A percentile compares a stretch with the other conserved stretches of the same genome.
phyloP scores from a whole-genome alignment of 2,888 invertebrate genomes.

The Odontocolon sp. region DNA sequence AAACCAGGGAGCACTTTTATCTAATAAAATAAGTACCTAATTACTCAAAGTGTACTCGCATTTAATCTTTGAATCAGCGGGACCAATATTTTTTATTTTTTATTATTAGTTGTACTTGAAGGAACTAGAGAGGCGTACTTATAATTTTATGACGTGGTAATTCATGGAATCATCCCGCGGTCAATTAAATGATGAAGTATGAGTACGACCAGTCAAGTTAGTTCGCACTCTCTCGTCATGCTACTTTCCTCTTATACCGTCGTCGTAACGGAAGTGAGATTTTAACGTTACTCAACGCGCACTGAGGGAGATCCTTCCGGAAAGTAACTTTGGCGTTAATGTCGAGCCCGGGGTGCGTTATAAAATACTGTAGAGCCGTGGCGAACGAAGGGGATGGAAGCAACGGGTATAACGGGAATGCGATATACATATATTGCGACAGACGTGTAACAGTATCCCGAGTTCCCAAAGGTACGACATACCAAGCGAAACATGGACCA shows the following conservation, averaged over 20 bases:
- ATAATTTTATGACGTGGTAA: slow-evolving; percentile 45
- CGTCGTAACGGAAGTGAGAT: slow-evolving; percentile 49
- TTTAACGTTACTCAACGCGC: slow-evolving; percentile 43
- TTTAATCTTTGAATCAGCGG: slow-evolving; percentile 5
- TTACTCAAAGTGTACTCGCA: slow-evolving; percentile 21
- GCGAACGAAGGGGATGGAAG: slow-evolving; percentile 31
- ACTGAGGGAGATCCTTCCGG: slow-evolving; percentile 27
- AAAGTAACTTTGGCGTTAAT: slow-evolving; percentile 62
- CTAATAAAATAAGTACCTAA: slow-evolving; percentile 32
- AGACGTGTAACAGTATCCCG: not conserved
- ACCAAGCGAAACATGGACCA: not conserved
- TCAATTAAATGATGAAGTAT: slow-evolving; percentile 45
- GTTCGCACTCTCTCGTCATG: slow-evolving; percentile 18
- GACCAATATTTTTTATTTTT: slow-evolving; percentile 16
- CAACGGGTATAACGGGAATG: slow-evolving; percentile 19
- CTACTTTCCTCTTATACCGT: slow-evolving; percentile 32
- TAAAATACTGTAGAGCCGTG: slow-evolving; percentile 57
- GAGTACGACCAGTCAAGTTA: slow-evolving; percentile 4
- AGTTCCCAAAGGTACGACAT: slow-evolving; percentile 44
- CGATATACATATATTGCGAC: not conserved
- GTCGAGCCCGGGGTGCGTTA: slow-evolving; percentile 56
- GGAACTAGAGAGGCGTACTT: slow-evolving; percentile 2
- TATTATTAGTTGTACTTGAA: not conserved
- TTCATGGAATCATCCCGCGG: slow-evolving; percentile 35
- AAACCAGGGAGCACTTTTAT: not conserved